phyloP scores from a whole-genome alignment of 2,113 vertebrate species.

The Xenopus laevis region DNA sequence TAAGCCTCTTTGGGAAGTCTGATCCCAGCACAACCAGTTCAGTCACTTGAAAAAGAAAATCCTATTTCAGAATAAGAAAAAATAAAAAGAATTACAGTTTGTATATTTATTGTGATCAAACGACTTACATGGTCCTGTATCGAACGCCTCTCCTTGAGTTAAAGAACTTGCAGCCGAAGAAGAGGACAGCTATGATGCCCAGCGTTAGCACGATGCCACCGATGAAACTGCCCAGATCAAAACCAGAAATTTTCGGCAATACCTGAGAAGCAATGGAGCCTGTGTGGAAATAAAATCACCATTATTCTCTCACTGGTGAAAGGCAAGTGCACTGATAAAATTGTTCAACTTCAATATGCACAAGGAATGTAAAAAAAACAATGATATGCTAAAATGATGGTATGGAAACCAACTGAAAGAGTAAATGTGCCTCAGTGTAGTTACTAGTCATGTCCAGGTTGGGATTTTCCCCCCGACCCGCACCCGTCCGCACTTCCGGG shows the following conservation, averaged over 20 bases:
- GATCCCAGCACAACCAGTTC: no score
- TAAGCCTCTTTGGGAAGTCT: no score
- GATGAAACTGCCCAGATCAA: constrained; percentile 71
- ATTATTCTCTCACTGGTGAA: background rate
- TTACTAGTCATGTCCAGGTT: no score
- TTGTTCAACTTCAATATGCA: no score
- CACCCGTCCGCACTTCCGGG: no score
- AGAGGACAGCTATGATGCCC: constrained; percentile 61
- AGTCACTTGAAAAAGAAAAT: background rate
- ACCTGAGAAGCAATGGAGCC: constrained; percentile 51
- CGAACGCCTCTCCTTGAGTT: constrained; percentile 69
- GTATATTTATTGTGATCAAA: background rate
- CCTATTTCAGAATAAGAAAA: background rate
- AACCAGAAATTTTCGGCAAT: constrained; percentile 47
- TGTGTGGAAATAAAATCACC: constrained; percentile 43
- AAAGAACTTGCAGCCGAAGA: constrained; percentile 68
- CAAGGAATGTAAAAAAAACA: no score
- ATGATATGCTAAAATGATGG: no score
- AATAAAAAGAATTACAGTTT: no score
- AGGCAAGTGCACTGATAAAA: no score
- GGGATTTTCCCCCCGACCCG: no score
- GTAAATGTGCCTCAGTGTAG: no score
- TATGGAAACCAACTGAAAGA: no score
- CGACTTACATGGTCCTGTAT: constrained; percentile 74
- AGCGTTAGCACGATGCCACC: constrained; percentile 72